These are phyloP conservation scores for Hiodon alosoides DNA, from an alignment of 2,113 vertebrate species.

Conservation along the genomic window DNA sequence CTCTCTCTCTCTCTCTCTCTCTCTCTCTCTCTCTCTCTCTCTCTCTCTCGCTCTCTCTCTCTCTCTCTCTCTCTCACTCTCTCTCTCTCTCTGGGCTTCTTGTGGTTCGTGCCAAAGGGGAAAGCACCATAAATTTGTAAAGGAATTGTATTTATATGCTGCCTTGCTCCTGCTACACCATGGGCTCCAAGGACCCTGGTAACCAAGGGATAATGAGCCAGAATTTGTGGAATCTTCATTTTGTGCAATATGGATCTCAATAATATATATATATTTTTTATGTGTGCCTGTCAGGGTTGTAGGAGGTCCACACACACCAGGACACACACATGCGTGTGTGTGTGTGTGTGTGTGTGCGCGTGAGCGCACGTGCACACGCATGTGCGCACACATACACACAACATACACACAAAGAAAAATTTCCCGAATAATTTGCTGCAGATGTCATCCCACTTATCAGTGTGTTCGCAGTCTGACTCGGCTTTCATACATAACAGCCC, in stretches of 20 bases:
- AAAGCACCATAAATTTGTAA: constrained; percentile 24
- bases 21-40: too few species aligned
- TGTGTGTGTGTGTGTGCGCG: constrained; percentile 22
- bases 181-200: constrained; percentile 24
- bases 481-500: constrained; percentile 47
- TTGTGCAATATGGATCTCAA: constrained; percentile 25
- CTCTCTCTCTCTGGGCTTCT: background rate
- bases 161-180: background rate
- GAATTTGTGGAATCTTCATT: constrained; percentile 29
- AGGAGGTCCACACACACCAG: too few species aligned
- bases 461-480: constrained; percentile 36
- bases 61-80: too few species aligned
- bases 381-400: background rate
- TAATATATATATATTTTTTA: background rate
- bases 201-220: constrained; percentile 32
- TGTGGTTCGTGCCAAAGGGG: background rate
- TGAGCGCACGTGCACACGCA: background rate
- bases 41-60: too few species aligned
- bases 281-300: background rate
- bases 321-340: background rate
- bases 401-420: background rate
- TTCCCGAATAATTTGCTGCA: constrained; percentile 36
- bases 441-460: constrained; percentile 46
- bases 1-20: too few species aligned
- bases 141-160: constrained; percentile 10